Percentiles rank a stretch among this genome's conserved stretches.
Evolutionary conservation across 1,140 invertebrate genomes (phyloP).

Genomic region (Anastrepha ludens): DNA sequence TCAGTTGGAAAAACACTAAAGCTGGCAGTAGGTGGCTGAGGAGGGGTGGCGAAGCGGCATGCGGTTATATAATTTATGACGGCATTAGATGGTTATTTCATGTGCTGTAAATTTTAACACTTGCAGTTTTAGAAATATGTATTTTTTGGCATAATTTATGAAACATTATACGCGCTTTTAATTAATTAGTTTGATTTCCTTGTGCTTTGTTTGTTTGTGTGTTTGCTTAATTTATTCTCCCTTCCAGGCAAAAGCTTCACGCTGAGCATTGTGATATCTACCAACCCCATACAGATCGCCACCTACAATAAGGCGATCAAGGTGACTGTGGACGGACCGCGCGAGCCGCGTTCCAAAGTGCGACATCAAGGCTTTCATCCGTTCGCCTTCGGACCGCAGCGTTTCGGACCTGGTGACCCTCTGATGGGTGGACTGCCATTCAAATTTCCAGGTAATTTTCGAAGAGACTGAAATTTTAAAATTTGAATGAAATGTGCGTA

Average conservation of each 20-base stretch:
- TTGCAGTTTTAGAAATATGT: conserved; percentile 13
- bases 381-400: conserved; percentile 87
- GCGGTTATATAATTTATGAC: conserved; percentile 40
- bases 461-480: neutral
- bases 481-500: neutral
- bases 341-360: conserved; percentile 96
- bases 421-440: conserved; percentile 87
- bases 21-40: neutral
- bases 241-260: conserved; percentile 96
- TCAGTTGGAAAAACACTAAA: neutral
- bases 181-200: conserved; percentile 38
- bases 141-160: conserved; percentile 35
- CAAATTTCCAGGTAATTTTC: conserved; percentile 85
- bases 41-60: neutral
- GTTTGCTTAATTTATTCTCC: conserved; percentile 47
- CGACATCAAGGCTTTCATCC: conserved; percentile 90
- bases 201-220: neutral
- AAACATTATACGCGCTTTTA: conserved; percentile 33
- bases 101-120: conserved; percentile 1
- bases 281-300: conserved; percentile 93
- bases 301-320: conserved; percentile 97
- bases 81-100: conserved; percentile 5
- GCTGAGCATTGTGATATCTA: conserved; percentile 94
- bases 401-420: conserved; percentile 87
- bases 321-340: conserved; percentile 97